Evolutionary conservation across 2,113 vertebrate species (phyloP).

Genomic region (Leucosticte australis): DNA sequence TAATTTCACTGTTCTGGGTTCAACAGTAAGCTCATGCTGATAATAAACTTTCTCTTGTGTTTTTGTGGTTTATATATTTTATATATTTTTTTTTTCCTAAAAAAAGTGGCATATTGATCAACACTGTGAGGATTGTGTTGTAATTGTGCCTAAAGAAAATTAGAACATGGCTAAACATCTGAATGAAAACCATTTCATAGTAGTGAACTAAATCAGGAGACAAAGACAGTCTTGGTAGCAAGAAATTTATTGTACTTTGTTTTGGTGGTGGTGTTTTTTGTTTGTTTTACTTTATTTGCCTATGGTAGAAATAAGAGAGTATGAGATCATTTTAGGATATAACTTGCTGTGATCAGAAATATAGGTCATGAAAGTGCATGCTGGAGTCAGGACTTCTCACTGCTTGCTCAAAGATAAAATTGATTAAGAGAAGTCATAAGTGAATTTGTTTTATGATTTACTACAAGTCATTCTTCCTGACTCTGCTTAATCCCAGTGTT

Average conservation of each 20-base stretch:
- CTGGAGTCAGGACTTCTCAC: not conserved
- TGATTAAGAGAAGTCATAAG: not conserved
- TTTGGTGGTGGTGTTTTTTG: not conserved
- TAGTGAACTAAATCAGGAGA: not conserved
- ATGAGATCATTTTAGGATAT: not conserved
- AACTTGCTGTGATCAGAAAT: not conserved
- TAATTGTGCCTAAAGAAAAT: not conserved
- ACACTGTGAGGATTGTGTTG: not conserved
- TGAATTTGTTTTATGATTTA: not conserved
- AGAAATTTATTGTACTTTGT: not conserved
- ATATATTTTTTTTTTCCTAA: no score
- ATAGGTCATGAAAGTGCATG: not conserved
- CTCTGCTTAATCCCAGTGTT: not conserved
- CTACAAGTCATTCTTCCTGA: not conserved
- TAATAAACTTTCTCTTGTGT: not conserved
- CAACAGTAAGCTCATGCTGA: not conserved
- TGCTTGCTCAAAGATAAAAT: not conserved
- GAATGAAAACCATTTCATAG: not conserved
- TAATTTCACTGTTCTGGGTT: not conserved
- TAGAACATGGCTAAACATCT: not conserved
- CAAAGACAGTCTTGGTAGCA: not conserved
- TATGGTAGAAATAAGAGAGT: not conserved
- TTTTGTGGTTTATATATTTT: not conserved
- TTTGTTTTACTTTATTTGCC: not conserved
- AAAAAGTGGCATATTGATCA: not conserved